phyloP scores from a whole-genome alignment of 1,140 invertebrate genomes.

The Myzus persicae region DNA sequence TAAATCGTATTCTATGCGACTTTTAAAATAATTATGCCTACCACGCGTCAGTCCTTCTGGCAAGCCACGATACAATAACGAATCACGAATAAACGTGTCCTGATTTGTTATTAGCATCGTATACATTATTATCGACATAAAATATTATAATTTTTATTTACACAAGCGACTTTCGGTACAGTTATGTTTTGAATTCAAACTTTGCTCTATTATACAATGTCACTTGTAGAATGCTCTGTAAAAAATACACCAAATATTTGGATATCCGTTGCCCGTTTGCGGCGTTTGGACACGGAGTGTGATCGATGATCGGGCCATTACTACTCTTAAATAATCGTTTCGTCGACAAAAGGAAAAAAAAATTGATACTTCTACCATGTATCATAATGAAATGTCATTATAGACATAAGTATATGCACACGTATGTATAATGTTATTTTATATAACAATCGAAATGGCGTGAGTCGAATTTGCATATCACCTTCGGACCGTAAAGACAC shows the following conservation, averaged over 20 bases:
- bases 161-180: not conserved
- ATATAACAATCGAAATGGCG: conserved; percentile 26
- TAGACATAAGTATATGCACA: not conserved
- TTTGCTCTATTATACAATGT: not conserved
- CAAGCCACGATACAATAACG: not conserved
- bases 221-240: not conserved
- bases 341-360: not conserved
- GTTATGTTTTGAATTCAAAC: not conserved
- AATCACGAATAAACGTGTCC: not conserved
- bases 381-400: not conserved
- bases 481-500: conserved; percentile 20
- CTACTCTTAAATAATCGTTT: not conserved
- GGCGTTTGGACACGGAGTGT: not conserved
- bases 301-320: not conserved
- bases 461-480: conserved; percentile 39
- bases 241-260: not conserved
- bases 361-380: not conserved
- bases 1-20: not conserved
- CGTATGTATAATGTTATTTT: not conserved
- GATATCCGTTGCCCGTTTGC: not conserved
- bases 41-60: not conserved
- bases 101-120: not conserved
- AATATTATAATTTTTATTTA: conserved; percentile 34
- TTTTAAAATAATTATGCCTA: not conserved
- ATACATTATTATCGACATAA: not conserved